These are phyloP conservation scores for Gymnobelideus leadbeateri DNA, from an alignment of 2,113 vertebrate species.

Conservation along the genomic window DNA sequence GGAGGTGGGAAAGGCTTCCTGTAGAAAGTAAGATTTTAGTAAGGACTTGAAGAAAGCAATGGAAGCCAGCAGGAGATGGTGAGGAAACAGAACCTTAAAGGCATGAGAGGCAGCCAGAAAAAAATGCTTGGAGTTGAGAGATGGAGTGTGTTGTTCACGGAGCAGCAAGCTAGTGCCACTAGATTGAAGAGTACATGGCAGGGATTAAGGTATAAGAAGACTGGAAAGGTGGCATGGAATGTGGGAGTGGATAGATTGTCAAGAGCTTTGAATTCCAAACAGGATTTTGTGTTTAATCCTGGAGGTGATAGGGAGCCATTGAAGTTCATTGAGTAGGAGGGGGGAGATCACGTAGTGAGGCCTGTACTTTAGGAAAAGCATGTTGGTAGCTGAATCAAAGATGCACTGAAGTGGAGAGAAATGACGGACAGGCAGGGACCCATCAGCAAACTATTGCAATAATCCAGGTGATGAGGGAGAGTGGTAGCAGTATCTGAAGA, in stretches of 20 bases:
- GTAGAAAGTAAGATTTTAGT: neutral
- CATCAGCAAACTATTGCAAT: neutral
- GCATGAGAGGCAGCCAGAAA: neutral
- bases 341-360: neutral
- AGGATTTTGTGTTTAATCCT: neutral
- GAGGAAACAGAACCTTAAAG: neutral
- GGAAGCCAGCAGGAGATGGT: neutral
- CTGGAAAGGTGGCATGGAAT: neutral
- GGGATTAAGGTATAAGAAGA: neutral
- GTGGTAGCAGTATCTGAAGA: neutral
- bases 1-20: neutral
- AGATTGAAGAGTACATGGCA: neutral
- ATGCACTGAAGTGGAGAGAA: neutral
- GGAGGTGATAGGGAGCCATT: neutral
- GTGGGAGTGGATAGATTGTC: neutral
- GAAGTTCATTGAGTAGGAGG: neutral
- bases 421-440: neutral
- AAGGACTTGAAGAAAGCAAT: neutral
- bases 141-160: neutral
- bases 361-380: neutral
- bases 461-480: neutral
- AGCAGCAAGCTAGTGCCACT: neutral
- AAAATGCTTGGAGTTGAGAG: neutral
- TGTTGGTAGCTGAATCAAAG: neutral
- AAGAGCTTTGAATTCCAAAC: neutral